phyloP scores from a whole-genome alignment of 2,888 invertebrate genomes.

The Leucania comma region DNA sequence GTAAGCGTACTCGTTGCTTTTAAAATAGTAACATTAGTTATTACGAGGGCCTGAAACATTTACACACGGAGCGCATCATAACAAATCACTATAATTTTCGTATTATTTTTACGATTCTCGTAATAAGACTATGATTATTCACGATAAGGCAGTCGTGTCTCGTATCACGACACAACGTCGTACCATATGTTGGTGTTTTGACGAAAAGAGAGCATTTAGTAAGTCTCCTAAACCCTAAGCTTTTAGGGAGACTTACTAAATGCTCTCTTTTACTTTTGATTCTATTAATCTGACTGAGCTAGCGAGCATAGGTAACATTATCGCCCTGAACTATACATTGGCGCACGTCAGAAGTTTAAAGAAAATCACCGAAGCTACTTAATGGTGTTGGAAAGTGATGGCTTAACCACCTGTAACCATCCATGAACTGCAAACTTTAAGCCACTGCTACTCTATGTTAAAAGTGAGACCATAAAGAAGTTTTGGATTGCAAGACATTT shows the following conservation, averaged over 20 bases:
- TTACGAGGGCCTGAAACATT: background rate
- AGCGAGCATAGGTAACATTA: no score
- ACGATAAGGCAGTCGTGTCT: no score
- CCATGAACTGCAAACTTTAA: conserved; percentile 46
- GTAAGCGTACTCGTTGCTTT: background rate
- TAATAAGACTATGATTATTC: no score
- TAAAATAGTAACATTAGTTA: background rate
- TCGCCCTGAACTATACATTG: background rate
- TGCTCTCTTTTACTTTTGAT: background rate
- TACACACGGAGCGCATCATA: background rate
- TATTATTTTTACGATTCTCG: background rate
- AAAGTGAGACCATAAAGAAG: conserved; percentile 45
- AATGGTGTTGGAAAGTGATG: conserved; percentile 44
- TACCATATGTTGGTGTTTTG: background rate
- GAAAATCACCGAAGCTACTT: conserved; percentile 30
- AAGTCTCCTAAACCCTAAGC: no score
- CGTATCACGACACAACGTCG: no score
- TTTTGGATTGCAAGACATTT: conserved; percentile 31
- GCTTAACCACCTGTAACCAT: conserved; percentile 62
- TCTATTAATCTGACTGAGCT: background rate
- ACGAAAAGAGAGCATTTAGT: no score
- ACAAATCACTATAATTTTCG: background rate
- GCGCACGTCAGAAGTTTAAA: conserved; percentile 15
- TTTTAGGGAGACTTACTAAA: background rate
- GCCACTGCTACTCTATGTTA: conserved; percentile 25